phyloP scores from a whole-genome alignment of 1,140 invertebrate genomes.

The Solenopsis fugax region DNA sequence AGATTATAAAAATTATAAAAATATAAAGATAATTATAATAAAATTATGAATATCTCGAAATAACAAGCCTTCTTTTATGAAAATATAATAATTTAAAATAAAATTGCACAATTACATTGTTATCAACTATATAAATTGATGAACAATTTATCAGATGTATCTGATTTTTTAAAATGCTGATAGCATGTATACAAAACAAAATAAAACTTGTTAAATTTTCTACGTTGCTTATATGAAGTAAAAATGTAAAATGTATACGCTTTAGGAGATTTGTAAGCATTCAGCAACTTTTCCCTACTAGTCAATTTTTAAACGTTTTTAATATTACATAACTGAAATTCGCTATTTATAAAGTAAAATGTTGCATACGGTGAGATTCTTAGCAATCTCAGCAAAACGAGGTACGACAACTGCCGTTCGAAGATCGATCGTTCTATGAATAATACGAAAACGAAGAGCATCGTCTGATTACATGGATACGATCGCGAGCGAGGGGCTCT shows the following conservation, averaged over 20 bases:
- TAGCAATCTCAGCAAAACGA: conserved; percentile 10
- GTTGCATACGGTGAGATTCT: background rate
- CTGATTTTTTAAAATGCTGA: too few relatives aligned
- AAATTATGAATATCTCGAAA: background rate
- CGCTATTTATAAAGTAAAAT: background rate
- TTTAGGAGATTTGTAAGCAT: too few relatives aligned
- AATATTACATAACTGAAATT: background rate
- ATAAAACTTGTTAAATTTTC: too few relatives aligned
- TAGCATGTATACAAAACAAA: too few relatives aligned
- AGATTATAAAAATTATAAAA: background rate
- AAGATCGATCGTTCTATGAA: conserved; percentile 59
- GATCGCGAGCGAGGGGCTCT: conserved; percentile 18
- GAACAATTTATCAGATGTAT: too few relatives aligned
- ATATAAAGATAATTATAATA: background rate
- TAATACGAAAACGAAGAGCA: conserved; percentile 60
- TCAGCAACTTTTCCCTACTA: background rate
- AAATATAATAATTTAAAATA: too few relatives aligned
- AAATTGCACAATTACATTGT: too few relatives aligned
- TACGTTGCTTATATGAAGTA: too few relatives aligned
- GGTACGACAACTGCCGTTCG: background rate
- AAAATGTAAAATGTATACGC: too few relatives aligned
- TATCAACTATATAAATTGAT: too few relatives aligned
- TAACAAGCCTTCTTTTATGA: background rate
- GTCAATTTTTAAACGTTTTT: background rate
- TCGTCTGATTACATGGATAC: conserved; percentile 43